Evolutionary conservation across 2,888 invertebrate species (phyloP), one percentile per base, ranked within the genome.

Genomic region (Furcula furcula): DNA sequence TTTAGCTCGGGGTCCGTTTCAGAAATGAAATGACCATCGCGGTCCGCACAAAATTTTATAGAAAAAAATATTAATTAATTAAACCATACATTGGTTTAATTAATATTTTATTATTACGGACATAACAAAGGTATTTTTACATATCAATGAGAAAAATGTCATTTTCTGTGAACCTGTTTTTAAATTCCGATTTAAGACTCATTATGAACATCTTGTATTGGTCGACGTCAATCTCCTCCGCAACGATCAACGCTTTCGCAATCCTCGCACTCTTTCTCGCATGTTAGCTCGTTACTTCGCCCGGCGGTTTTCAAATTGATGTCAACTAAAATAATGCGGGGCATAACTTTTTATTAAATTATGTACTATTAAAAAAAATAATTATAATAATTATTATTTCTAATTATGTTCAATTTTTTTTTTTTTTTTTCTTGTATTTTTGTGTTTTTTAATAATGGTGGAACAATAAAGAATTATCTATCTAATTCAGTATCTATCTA

Each of bases 121-220:
- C 5, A 20, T 20, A 20, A 20, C 20, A 20, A 20, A 3, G 20
- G 7, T 20, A 20, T 20, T 20, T 20, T 20, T 20, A n/a, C n/a
- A n/a, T 20, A 20, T n/a, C n/a, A n/a, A n/a, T n/a, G n/a, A n/a
- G n/a, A n/a, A n/a, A n/a, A n/a, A n/a, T n/a, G n/a, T n/a, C 20
- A 20, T 20, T 7, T 20, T 49, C 46, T 31, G 35, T 30, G 39
- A 52, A 57, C 42, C 44, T 38, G 16, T 40, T 38, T 49, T 42
- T 22, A 31, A 42, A 18, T 31, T 31, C 31, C 25, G 16, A 31
- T 31, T 25, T 31, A 31, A 31, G 31, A 31, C 39, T 28, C 19
- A 22, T 31, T 31, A 39, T 43, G 39, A 43, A 43, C 28, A 34
- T 43, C 40, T 54, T 46, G 40, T 37, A 46, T 42, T 43, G 34